Base-by-base conservation (phyloP, 2,888 invertebrate species). In the Myopa testacea region DNA sequence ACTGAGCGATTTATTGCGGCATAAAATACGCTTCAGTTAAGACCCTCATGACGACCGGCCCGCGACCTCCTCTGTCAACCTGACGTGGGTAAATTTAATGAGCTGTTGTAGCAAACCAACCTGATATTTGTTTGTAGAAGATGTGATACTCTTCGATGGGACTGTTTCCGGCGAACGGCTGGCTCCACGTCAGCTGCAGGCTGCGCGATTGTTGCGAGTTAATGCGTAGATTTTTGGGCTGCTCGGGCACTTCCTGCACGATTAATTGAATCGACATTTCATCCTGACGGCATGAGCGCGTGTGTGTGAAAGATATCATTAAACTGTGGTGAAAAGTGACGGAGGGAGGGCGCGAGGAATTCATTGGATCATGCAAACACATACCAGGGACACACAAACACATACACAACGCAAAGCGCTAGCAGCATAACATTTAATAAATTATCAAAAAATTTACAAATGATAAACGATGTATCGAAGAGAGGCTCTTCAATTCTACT, bases 191-290 rank as follows among this genome's bases (percentile, higher is more conserved):
- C 84, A 98, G 91, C 84, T 95, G 95, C 81, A 96, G 93, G 40
- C 94, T 93, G 79, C 96, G 92, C 78, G 96, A 96, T 84, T 95
- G 94, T 86, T 95, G 95, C 82, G 96, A 95, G 84, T 94, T 93
- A 73, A 96, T 94, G 83, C 95, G 92, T 81, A 97, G 93, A 86
- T 96, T 95, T 86, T 94, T 93, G 4, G 97, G 97, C 88, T 95
- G 93, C 89, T 97, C 97, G 1, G 97, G 97, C 63, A 95, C 94
- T 91, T 97, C 94, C 91, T 97, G 96, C 45, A 98, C 95, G 74
- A 96, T 94, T 79, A 98, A 92, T 86, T 96, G 95, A 87, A 97
- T 95, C 75, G 95, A 93, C 93, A 96, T 95, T 88, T 96, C 95
- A 85, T 97, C 97, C 90, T 80, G 87, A 72, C 34, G 73, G 45